These are phyloP conservation scores for Apodemus agrarius DNA, from an alignment of 2,797 vertebrate genomes.

Conservation along the genomic window DNA sequence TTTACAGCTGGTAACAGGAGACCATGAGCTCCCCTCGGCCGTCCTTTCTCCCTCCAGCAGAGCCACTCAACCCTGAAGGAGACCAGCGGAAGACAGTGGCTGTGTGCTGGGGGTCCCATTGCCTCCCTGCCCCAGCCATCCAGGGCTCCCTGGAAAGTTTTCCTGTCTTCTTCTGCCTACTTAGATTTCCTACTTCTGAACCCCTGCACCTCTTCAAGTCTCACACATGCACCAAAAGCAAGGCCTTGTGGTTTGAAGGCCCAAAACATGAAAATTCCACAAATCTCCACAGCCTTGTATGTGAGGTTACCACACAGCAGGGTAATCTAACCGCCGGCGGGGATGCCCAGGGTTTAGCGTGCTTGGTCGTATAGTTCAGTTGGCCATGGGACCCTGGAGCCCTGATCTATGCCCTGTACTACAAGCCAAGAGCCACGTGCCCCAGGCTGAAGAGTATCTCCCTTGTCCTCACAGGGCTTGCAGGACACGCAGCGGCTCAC, in stretches of 20 bases:
- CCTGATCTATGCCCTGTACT: fast-evolving
- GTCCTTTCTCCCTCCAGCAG: background rate
- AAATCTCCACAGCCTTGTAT: fast-evolving
- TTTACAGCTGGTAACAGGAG: slow-evolving; percentile 52
- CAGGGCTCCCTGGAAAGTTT: background rate
- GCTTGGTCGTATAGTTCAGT: background rate
- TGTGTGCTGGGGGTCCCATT: background rate
- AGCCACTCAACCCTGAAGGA: slow-evolving; percentile 55
- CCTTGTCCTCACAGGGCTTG: background rate
- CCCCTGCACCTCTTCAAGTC: background rate
- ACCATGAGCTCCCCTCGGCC: slow-evolving; percentile 6
- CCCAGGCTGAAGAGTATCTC: background rate
- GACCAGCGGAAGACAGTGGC: background rate
- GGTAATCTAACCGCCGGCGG: background rate
- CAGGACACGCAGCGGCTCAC: too few species aligned
- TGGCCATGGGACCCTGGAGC: fast-evolving
- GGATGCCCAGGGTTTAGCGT: background rate
- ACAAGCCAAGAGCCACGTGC: fast-evolving
- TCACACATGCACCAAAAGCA: background rate
- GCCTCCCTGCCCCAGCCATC: background rate
- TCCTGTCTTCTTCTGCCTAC: background rate
- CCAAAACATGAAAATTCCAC: background rate
- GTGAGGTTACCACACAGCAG: background rate
- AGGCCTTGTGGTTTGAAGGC: background rate
- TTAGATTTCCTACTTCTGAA: background rate